phyloP scores from a whole-genome alignment of 1,140 invertebrate genomes.

The Venturia canescens region DNA sequence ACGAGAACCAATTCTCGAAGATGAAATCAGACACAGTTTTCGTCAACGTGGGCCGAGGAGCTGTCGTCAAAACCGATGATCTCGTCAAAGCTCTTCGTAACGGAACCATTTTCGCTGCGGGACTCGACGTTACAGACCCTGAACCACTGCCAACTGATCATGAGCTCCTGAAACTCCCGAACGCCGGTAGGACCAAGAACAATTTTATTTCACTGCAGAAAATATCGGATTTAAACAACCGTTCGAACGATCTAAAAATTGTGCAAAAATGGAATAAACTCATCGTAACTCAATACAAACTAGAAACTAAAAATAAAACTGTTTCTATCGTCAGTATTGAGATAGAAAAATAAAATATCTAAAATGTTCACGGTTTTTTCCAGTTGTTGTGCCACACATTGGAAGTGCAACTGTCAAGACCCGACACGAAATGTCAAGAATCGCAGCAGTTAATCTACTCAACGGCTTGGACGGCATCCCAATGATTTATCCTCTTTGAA shows the following conservation, averaged over 20 bases:
- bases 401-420: conserved; percentile 90
- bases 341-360: conserved; percentile 9
- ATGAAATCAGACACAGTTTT: conserved; percentile 90
- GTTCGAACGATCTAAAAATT: too few relatives aligned
- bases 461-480: conserved; percentile 84
- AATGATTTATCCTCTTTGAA: conserved; percentile 76
- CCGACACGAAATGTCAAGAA: conserved; percentile 85
- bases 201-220: background rate
- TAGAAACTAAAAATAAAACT: too few relatives aligned
- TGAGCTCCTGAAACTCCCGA: conserved; percentile 85
- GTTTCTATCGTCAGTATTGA: too few relatives aligned
- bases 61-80: conserved; percentile 86
- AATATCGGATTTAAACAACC: too few relatives aligned
- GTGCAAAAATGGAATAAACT: too few relatives aligned
- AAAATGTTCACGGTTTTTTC: conserved; percentile 67
- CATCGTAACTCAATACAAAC: too few relatives aligned
- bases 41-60: conserved; percentile 88
- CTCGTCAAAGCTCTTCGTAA: conserved; percentile 84
- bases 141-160: conserved; percentile 90
- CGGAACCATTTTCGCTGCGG: conserved; percentile 88
- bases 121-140: conserved; percentile 92
- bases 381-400: conserved; percentile 90
- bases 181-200: conserved; percentile 82
- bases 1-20: conserved; percentile 82
- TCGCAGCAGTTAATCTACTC: conserved; percentile 89